phyloP scores from a whole-genome alignment of 92 coral and sea anemone species.

The Anthopleura xanthogrammica region DNA sequence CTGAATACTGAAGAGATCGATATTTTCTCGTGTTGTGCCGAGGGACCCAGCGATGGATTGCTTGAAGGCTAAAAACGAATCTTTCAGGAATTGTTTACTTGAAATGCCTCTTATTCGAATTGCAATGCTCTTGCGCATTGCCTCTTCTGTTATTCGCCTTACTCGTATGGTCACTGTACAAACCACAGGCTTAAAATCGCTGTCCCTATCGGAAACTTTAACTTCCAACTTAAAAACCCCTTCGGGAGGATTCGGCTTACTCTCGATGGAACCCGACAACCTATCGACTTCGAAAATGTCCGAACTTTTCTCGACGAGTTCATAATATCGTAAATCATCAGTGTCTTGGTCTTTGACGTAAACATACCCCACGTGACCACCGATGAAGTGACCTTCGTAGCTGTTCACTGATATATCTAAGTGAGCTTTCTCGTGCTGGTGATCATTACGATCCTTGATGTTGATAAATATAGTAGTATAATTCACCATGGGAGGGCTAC shows the following conservation, averaged over 20 bases:
- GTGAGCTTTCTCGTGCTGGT: slow-evolving; percentile 76
- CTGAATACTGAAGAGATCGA: slow-evolving; percentile 89
- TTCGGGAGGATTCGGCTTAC: slow-evolving; percentile 64
- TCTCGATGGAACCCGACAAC: slow-evolving; percentile 64
- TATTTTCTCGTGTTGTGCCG: slow-evolving; percentile 54
- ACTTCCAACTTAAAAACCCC: slow-evolving; percentile 58
- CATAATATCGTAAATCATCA: slow-evolving; percentile 78
- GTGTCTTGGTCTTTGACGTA: slow-evolving; percentile 86
- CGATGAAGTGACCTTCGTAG: slow-evolving; percentile 66
- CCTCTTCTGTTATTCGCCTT: slow-evolving; percentile 64
- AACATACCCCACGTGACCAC: slow-evolving; percentile 79
- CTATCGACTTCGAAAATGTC: slow-evolving; percentile 61
- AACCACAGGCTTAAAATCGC: slow-evolving; percentile 59
- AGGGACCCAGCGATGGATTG: slow-evolving; percentile 70
- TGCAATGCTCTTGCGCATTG: slow-evolving; percentile 77
- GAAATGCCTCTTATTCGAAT: slow-evolving; percentile 58
- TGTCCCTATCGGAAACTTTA: slow-evolving; percentile 72
- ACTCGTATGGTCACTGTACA: slow-evolving; percentile 71
- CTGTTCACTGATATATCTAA: slow-evolving; percentile 70
- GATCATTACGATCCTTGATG: slow-evolving; percentile 76
- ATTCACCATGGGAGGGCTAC: slow-evolving; percentile 49
- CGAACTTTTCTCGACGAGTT: slow-evolving; percentile 47
- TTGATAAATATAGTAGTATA: slow-evolving; percentile 54
- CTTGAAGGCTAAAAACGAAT: slow-evolving; percentile 54
- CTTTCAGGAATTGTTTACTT: slow-evolving; percentile 51